Evolutionary conservation across 2,113 vertebrate genomes (phyloP), one percentile per base, ranked within the genome.

Genomic region (Dunckerocampus dactyliophorus): DNA sequence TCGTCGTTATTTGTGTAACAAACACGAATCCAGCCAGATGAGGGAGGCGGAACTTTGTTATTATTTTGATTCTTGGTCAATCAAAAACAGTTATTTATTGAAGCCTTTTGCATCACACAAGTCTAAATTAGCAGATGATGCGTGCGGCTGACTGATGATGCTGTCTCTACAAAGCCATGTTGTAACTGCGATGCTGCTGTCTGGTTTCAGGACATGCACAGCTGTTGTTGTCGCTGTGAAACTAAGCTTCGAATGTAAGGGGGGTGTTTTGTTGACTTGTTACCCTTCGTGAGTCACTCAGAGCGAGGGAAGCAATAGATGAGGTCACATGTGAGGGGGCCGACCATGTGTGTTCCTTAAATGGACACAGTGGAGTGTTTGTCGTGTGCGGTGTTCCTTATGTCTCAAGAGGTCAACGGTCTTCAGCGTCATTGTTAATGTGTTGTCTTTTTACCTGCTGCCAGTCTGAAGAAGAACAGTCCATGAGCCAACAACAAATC

Each of bases 161-260:
- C 67, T 77, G 50, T 81, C 81, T 84, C 84, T 81, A 84, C 80
- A 74, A 43, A 64, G 48, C 59, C 1, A 1, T 57, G 77, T 63
- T 64, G 50, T 64, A 62, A 50, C 62, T 21, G 50, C n/a, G 57
- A 58, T 63, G 8, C 16, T 51, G 62, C 43, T 16, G 51, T 74
- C 69, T 62, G 39, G 74, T 79, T 83, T 81, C 72, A 72, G 76
- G 73, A 69, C 19, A 20, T 14, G 50, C 49, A 62, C 84, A 84
- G 84, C 84, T 83, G 85, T 75, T 86, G 82, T 78, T 86, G 82
- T 80, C 87, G 79, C 71, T 71, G 71, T 67, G 67, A 72, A 71
- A 81, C 80, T 65, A 52, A 13, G 22, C n/a, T 39, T 28, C 20
- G 75, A 72, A 67, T 47, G 16, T 47, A 21, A 12, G 49, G 42